Evolutionary conservation across 1,140 invertebrate genomes (phyloP).

Genomic region (Cotesia chilonis): DNA sequence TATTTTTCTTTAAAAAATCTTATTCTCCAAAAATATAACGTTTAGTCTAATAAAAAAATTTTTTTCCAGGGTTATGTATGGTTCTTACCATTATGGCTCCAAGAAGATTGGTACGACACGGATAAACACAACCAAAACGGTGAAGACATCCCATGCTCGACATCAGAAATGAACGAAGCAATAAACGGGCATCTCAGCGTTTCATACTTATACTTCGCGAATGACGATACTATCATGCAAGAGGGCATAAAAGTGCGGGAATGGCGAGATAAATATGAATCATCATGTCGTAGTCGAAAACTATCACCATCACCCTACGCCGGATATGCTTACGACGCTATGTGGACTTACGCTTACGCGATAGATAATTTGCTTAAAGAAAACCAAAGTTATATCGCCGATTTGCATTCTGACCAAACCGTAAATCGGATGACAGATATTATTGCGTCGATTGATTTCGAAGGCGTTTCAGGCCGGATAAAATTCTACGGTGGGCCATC

Average conservation of each 20-base stretch:
- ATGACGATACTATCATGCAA: conserved; percentile 71
- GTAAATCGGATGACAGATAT: conserved; percentile 66
- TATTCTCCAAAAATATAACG: no score
- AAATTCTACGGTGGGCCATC: conserved; percentile 75
- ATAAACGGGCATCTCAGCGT: conserved; percentile 81
- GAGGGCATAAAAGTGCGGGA: conserved; percentile 70
- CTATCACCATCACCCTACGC: conserved; percentile 70
- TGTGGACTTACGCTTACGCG: conserved; percentile 84
- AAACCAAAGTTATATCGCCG: conserved; percentile 56
- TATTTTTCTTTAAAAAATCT: no score
- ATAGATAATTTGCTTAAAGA: conserved; percentile 72
- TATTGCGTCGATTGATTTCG: conserved; percentile 73
- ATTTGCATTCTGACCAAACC: conserved; percentile 55
- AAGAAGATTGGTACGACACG: conserved; percentile 74
- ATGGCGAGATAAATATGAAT: conserved; percentile 68
- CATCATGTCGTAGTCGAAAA: conserved; percentile 42
- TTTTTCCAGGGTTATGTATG: conserved; percentile 77
- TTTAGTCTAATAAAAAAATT: no score
- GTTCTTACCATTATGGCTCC: conserved; percentile 83
- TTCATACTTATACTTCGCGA: conserved; percentile 74
- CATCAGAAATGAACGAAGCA: conserved; percentile 73
- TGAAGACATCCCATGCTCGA: conserved; percentile 71
- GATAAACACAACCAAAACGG: conserved; percentile 68
- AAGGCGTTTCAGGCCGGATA: conserved; percentile 79
- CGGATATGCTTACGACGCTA: conserved; percentile 84